These are phyloP conservation scores for Simalia tracyae DNA, from an alignment of 2,797 vertebrate genomes.

Conservation along the genomic window DNA sequence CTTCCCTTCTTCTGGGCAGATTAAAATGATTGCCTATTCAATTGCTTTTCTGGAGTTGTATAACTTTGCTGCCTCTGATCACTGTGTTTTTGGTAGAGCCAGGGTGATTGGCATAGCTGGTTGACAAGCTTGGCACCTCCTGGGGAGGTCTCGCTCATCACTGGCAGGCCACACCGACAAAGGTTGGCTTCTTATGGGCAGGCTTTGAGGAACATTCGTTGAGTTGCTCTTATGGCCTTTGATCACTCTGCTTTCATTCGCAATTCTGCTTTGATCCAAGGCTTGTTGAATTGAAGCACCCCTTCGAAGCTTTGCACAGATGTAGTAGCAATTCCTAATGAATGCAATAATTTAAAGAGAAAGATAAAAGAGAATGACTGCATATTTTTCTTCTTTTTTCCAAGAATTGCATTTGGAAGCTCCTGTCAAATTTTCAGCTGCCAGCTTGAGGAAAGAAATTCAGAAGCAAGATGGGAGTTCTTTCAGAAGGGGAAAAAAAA, in stretches of 20 bases:
- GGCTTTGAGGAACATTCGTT: neutral
- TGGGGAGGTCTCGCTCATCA: neutral
- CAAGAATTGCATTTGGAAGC: conserved; percentile 3
- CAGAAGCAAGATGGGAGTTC: neutral
- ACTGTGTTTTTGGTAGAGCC: neutral
- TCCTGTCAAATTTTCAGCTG: conserved; percentile 42
- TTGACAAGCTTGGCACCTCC: neutral
- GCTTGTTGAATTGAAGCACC: neutral
- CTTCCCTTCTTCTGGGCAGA: neutral
- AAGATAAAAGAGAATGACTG: conserved; percentile 14
- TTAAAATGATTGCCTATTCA: neutral
- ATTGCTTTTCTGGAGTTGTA: neutral
- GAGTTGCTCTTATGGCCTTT: neutral
- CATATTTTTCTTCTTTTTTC: neutral
- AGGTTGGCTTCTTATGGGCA: neutral
- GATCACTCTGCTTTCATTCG: too few relatives aligned
- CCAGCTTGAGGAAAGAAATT: neutral
- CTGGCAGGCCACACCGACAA: neutral
- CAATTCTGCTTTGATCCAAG: neutral
- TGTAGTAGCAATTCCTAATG: neutral
- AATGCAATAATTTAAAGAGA: neutral
- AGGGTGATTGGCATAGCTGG: neutral
- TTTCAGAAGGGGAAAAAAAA: conserved; percentile 8
- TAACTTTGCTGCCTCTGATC: neutral
- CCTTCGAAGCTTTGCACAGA: neutral